Base-by-base conservation (phyloP, 1,140 invertebrate genomes). In the Nasonia vitripennis region DNA sequence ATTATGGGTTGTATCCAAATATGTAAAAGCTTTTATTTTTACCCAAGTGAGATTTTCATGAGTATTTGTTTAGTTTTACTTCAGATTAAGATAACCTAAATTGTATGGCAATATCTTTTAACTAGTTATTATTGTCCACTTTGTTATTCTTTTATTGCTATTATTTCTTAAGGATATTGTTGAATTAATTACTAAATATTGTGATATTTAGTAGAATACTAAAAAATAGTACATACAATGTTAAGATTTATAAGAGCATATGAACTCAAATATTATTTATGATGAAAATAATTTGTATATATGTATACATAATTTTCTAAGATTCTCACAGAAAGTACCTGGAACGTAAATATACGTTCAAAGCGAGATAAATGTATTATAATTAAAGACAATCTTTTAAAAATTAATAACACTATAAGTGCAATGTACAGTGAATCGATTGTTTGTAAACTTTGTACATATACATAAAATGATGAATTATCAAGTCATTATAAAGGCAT, bases 1-100 rank as follows among this genome's bases (percentile, higher is more conserved):
- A 90, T 71, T 91, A 91, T 80, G 81, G 88, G 62, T 89, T 92
- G 41, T 92, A 92, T 89, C 90, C 90, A 41, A 91, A 88, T 75
- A 91, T 92, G 85, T 90, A 89, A 88, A 82, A 77, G 41, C 68
- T 77, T 68, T 20, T 77, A 77, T 27, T 55, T 67, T 77, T 37
- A 41, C 2, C 9, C 20, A 55, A 83, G 34, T 83, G 71, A 74
- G 75, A 79, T 62, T 55, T 62, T 73, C 62, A 70, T 2, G 31
- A 20, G 27, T 5, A 14, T 70, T 67, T 67, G 12, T 67, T 77
- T n/a, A 77, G 34, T 71, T 71, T 71, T 48, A 51, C 55, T 23
- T 14, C 2, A 74, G 11, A 31, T 67, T 23, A 37, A 20, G 68
- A 62, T 20, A 73, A 73, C 17, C 12, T 83, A 62, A 48, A 0